Conservation (phyloP, 2,797 vertebrate genomes). For the Xenentodon cancila region DNA sequence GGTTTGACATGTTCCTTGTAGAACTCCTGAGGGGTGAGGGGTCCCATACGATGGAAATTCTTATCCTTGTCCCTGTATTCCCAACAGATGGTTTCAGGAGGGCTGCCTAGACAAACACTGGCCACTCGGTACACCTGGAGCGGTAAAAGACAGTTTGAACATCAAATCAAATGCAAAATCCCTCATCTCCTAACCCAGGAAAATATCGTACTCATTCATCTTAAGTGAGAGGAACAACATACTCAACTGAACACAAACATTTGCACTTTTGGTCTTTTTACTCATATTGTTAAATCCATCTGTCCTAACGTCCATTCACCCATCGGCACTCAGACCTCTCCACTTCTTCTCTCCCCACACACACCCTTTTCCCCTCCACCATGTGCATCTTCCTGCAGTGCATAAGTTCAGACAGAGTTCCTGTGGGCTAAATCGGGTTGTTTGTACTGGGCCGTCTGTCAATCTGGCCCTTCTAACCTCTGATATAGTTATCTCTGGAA, state of each 20-base stretch:
- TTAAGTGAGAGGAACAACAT: neutral
- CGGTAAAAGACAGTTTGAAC: slow-evolving; percentile 8
- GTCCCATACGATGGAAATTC: slow-evolving; percentile 92
- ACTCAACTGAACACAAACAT: no score
- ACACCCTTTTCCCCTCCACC: slow-evolving; percentile 2
- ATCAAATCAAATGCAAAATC: neutral
- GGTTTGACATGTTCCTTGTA: slow-evolving; percentile 95
- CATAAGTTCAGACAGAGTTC: slow-evolving; percentile 60
- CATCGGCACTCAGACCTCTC: slow-evolving; percentile 5
- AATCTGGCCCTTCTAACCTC: slow-evolving; percentile 59
- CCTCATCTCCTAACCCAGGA: neutral
- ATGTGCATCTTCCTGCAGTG: slow-evolving; percentile 42
- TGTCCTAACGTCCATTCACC: slow-evolving; percentile 1
- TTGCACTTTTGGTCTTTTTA: no score
- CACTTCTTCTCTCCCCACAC: slow-evolving; percentile 14
- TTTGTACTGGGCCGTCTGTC: slow-evolving; percentile 61
- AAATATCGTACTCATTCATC: neutral
- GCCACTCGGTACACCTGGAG: slow-evolving; percentile 93
- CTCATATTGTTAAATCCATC: no score
- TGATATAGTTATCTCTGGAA: slow-evolving; percentile 76
- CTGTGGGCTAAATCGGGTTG: slow-evolving; percentile 53
- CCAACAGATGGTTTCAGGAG: slow-evolving; percentile 95
- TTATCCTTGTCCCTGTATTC: slow-evolving; percentile 98
- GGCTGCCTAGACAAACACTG: slow-evolving; percentile 94
- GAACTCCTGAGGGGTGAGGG: slow-evolving; percentile 91